These are phyloP conservation scores for Mus caroli DNA, from an alignment of 2,797 vertebrate species.

Conservation along the genomic window DNA sequence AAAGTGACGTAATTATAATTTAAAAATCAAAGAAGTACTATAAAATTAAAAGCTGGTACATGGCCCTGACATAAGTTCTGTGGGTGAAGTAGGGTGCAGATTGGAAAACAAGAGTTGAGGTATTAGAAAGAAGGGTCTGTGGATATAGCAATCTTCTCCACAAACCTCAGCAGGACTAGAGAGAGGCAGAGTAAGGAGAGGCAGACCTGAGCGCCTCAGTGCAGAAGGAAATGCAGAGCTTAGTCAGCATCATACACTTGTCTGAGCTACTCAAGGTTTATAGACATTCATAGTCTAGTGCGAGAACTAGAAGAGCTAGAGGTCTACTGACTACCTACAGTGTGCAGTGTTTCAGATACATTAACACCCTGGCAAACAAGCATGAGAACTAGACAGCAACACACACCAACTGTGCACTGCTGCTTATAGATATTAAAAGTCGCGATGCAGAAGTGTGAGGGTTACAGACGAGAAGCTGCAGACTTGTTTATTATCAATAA, in stretches of 20 bases:
- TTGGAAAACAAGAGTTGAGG: not conserved
- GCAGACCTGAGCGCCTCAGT: not conserved
- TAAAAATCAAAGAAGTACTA: not conserved
- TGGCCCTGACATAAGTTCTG: not conserved
- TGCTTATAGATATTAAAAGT: not conserved
- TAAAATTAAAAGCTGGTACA: not conserved
- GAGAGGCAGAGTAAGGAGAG: not conserved
- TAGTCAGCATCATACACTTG: not conserved
- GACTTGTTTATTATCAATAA: not conserved
- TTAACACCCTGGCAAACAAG: not conserved
- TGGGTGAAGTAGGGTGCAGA: not conserved
- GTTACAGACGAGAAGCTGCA: not conserved
- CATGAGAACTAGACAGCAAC: not conserved
- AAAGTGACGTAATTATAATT: not conserved
- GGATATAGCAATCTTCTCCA: not conserved
- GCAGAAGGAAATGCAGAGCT: not conserved
- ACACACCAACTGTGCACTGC: not conserved
- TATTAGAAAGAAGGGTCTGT: not conserved
- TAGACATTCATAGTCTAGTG: not conserved
- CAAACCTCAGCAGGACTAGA: not conserved
- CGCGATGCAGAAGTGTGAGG: not conserved
- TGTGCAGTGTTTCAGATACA: not conserved
- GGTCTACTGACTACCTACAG: not conserved
- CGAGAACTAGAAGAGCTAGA: not conserved
- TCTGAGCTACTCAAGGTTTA: not conserved